Percentiles rank a stretch among this genome's conserved stretches.
Conservation (phyloP, 2,113 vertebrate species). For the Vireo altiloquus region DNA sequence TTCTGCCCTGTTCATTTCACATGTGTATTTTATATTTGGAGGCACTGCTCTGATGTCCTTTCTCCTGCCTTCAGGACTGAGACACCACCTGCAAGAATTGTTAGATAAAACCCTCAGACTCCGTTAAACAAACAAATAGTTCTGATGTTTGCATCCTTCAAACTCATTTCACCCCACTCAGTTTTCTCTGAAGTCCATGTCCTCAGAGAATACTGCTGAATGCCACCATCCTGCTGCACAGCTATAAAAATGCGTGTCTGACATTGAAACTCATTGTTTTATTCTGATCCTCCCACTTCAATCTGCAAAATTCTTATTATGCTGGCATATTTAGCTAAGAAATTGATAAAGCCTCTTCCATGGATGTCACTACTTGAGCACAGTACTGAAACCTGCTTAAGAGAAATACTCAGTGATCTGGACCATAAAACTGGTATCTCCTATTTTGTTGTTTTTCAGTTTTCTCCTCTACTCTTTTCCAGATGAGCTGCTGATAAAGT, state of each 20-base stretch:
- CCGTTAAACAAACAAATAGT: neutral
- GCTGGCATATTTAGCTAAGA: neutral
- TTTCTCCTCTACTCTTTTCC: neutral
- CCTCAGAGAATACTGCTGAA: neutral
- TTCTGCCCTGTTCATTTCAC: too few species aligned
- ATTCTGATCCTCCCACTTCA: neutral
- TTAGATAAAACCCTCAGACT: neutral
- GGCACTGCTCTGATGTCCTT: neutral
- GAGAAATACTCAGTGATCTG: neutral
- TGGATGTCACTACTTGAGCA: neutral
- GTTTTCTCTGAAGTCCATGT: neutral
- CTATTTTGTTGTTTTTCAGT: neutral
- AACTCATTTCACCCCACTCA: neutral
- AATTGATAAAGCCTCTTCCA: neutral
- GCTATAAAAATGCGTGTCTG: neutral
- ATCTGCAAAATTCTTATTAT: neutral
- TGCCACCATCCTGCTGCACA: neutral
- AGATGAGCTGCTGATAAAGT: neutral
- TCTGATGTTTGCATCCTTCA: neutral
- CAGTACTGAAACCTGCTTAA: neutral
- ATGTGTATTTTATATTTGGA: neutral
- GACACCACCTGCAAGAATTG: neutral
- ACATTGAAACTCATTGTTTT: neutral
- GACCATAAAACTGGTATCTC: neutral
- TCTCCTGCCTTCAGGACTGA: neutral